Percentiles rank a stretch among this genome's conserved stretches.
Conservation (phyloP, 2,888 invertebrate species). For the Nebria brevicollis region DNA sequence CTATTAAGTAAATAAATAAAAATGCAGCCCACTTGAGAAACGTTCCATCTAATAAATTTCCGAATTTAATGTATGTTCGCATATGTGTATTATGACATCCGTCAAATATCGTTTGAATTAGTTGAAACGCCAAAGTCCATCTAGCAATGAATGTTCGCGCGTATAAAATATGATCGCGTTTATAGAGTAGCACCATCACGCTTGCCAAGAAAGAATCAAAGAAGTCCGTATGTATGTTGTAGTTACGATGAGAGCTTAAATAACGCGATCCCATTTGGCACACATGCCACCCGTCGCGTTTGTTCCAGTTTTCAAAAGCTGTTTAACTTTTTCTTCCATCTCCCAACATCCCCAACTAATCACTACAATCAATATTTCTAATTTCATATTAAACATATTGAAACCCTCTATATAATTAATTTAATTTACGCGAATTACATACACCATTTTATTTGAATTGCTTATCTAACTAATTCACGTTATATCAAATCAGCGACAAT, state of each 20-base stretch:
- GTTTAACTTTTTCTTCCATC: background rate
- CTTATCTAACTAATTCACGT: background rate
- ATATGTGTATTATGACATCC: conserved; percentile 9
- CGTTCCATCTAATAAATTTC: background rate
- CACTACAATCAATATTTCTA: background rate
- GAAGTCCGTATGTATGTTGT: conserved; percentile 4
- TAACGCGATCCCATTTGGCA: background rate
- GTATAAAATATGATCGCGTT: conserved; percentile 10
- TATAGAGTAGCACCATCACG: background rate
- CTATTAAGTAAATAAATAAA: background rate
- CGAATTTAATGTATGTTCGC: background rate
- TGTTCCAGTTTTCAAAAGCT: background rate
- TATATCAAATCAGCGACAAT: background rate
- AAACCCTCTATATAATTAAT: too few relatives aligned
- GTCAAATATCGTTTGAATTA: conserved; percentile 11
- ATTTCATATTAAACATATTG: background rate
- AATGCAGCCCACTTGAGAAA: background rate
- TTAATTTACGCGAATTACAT: too few relatives aligned
- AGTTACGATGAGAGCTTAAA: background rate
- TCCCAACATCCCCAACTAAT: background rate
- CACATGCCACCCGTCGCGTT: background rate
- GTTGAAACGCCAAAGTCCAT: conserved; percentile 24
- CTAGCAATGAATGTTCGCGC: conserved; percentile 6
- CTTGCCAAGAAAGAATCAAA: conserved; percentile 19
- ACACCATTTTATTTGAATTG: background rate